Evolutionary conservation across 2,888 invertebrate genomes (phyloP), one percentile per base, ranked within the genome.

Genomic region (Linnaemya vulpina): DNA sequence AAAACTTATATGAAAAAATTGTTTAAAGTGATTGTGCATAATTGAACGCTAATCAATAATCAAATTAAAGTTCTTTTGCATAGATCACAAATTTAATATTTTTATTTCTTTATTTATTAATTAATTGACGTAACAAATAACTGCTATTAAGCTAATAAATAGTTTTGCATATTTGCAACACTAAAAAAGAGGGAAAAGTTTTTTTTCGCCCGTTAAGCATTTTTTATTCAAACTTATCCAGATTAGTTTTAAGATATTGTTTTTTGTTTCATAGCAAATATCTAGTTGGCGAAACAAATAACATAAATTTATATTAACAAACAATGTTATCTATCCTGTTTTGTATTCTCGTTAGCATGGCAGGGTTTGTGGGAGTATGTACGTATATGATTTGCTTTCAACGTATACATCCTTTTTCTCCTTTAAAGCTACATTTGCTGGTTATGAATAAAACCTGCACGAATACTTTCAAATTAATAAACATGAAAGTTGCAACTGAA

Each of bases 241-340:
- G 30, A n/a, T 30, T n/a, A 58, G 35, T 53, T 38, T 53, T 38
- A 11, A 67, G 3, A 1, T 1, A 51, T 51, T 70, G 4, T 25
- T 35, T 3, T 49, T 25, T 40, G 8, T 10, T 62, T 51, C 30
- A 17, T 46, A 3, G 8, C 15, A 68, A 62, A 63, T 53, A 20
- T 20, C 55, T 55, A 40, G 70, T 78, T 78, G 78, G 63, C 53
- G 71, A 62, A 78, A 78, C 78, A 71, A 71, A 63, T 71, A 65
- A 71, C 43, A 63, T 79, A 65, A 79, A 79, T 79, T 79, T 43
- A 35, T 55, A 79, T 53, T 43, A 71, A 79, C 63, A 71, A 55
- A 63, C 78, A 53, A 71, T 79, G 71, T 71, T 71, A 79, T 79
- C 78, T 65, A 55, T 79, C 78, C 46, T 15, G 71, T 46, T 46